Percentiles rank a stretch among this genome's conserved stretches.
phyloP scores from a whole-genome alignment of 2,113 vertebrate species.

The Helogale parvula region DNA sequence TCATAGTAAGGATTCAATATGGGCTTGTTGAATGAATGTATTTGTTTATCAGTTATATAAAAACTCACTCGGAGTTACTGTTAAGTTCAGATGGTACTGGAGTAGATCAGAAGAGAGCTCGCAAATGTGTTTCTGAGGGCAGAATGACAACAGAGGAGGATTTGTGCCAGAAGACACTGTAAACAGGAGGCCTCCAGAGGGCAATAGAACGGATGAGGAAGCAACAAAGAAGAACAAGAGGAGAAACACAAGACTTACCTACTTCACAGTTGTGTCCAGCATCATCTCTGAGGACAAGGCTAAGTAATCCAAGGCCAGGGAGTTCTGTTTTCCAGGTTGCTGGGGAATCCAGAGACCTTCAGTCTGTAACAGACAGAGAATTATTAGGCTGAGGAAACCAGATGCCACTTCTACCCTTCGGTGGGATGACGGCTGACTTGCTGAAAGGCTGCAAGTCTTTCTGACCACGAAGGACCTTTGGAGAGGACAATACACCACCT shows the following conservation, averaged over 20 bases:
- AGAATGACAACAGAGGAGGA: background rate
- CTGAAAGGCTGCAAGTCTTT: background rate
- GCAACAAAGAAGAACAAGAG: slow-evolving; percentile 11
- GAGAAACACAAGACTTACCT: background rate
- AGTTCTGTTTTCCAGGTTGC: slow-evolving; percentile 55
- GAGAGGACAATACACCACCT: background rate
- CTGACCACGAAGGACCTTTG: background rate
- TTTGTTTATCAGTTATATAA: background rate
- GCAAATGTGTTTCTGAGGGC: background rate
- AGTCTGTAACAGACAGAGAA: slow-evolving; percentile 34
- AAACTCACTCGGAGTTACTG: background rate
- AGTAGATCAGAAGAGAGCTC: background rate
- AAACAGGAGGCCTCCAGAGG: background rate
- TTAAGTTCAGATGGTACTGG: background rate
- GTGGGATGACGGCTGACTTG: background rate
- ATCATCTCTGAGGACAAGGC: background rate
- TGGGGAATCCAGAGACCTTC: slow-evolving; percentile 50
- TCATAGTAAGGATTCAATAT: background rate
- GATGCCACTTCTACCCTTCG: background rate
- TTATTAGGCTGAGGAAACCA: background rate
- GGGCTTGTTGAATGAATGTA: background rate
- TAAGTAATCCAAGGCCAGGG: slow-evolving; percentile 22
- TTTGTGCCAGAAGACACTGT: background rate
- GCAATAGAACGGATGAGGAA: background rate
- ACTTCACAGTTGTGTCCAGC: background rate